Evolutionary conservation across 2,888 invertebrate genomes (phyloP).

Genomic region (Ecliptopera silaceata): DNA sequence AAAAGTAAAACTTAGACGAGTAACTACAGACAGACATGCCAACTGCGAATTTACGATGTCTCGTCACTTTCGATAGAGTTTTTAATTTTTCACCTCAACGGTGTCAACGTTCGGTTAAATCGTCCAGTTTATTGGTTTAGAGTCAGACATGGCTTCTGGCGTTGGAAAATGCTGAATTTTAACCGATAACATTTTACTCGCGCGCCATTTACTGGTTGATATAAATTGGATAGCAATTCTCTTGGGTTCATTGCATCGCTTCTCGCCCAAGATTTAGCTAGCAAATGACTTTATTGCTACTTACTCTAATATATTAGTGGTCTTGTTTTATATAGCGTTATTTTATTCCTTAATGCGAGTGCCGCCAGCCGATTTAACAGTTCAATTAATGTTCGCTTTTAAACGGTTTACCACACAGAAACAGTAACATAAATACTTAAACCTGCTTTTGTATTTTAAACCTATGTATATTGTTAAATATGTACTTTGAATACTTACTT

Average conservation of each 20-base stretch:
- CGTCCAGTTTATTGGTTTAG: conserved; percentile 24
- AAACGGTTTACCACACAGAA: not conserved
- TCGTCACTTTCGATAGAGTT: not conserved
- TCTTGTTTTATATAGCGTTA: conserved; percentile 6
- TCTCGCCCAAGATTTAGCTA: conserved; percentile 9
- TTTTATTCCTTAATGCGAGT: conserved; percentile 4
- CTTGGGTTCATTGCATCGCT: conserved; percentile 22
- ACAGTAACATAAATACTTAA: too few species aligned
- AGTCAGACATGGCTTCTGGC: conserved; percentile 7
- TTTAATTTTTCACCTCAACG: conserved; percentile 32
- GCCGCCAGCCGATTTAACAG: not conserved
- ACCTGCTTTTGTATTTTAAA: too few species aligned
- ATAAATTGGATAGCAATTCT: conserved; percentile 26
- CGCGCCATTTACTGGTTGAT: conserved; percentile 24
- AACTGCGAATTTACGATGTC: not conserved
- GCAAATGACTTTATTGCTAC: conserved; percentile 14
- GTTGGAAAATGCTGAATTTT: conserved; percentile 29
- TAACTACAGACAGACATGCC: too few species aligned
- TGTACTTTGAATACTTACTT: too few species aligned
- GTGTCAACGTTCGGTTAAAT: conserved; percentile 27
- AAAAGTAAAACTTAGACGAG: too few species aligned
- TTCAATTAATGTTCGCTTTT: not conserved
- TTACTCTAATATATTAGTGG: conserved; percentile 9
- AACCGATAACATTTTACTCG: conserved; percentile 23
- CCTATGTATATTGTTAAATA: too few species aligned